phyloP scores from a whole-genome alignment of 2,888 invertebrate species.

The Kuschelorhynchus macadamiae region DNA sequence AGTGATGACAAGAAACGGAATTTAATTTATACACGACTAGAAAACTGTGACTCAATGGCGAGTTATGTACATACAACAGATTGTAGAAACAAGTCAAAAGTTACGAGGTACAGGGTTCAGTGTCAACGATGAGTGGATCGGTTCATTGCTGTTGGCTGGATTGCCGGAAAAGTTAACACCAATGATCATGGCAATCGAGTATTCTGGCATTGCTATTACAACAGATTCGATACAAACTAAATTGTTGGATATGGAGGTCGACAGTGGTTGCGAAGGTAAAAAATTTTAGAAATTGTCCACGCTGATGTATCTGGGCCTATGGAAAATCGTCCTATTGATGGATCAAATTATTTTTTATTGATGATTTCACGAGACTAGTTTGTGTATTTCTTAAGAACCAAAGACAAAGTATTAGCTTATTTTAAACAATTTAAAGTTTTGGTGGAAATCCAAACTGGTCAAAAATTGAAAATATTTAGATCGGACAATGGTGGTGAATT shows the following conservation, averaged over 20 bases:
- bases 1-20: too few species aligned
- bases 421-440: constrained; percentile 57
- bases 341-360: constrained; percentile 58
- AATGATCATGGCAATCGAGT: too few species aligned
- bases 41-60: too few species aligned
- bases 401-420: constrained; percentile 9
- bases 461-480: constrained; percentile 7
- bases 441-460: constrained; percentile 56
- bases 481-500: constrained; percentile 17
- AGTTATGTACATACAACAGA: too few species aligned
- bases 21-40: too few species aligned
- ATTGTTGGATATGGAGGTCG: constrained; percentile 44
- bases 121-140: too few species aligned
- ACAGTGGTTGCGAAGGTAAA: constrained; percentile 41
- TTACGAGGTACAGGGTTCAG: too few species aligned
- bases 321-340: constrained; percentile 52
- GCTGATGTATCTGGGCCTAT: constrained; percentile 47
- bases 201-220: too few species aligned
- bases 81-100: too few species aligned
- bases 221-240: too few species aligned
- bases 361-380: constrained; percentile 56
- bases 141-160: too few species aligned
- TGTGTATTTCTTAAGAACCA: constrained; percentile 23
- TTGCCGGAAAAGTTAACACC: too few species aligned
- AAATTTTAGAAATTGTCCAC: constrained; percentile 45